Evolutionary conservation across 2,888 invertebrate genomes (phyloP), one percentile per base, ranked within the genome.

Genomic region (Theretra japonica): DNA sequence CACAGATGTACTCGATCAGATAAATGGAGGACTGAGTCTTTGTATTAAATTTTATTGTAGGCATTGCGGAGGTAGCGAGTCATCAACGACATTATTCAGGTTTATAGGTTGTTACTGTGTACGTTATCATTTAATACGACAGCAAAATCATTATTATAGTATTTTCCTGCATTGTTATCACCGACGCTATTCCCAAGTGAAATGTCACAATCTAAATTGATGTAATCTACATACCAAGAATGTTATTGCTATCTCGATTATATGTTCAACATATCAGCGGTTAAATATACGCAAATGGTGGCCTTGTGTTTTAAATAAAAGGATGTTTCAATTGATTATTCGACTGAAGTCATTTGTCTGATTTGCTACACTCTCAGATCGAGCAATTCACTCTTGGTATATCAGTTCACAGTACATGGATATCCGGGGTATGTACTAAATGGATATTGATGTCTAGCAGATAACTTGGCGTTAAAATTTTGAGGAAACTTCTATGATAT

Each of bases 121-220:
- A 21, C 21, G 48, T 48, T 65, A 65, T 65, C 48, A 65, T 8
- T n/a, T 62, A 21, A 65, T 65, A 23, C 23, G 17, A 23, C 48
- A 48, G n/a, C 19, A 60, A n/a, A 33, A 17, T 48, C 15, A 30
- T 65, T 23, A 48, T 48, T 48, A 41, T 48, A 65, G 23, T 41
- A 60, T 41, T 41, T 65, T 41, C 65, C n/a, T 23, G 48, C 65
- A 65, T 23, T 15, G 6, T 65, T 65, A 65, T 65, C 65, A 41
- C 15, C 15, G 23, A 41, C 53, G n/a, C 23, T 23, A 23, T 30
- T 30, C 15, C 41, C 7, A 6, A 65, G 48, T 48, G 23, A 65
- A 65, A 41, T 21, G 23, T 65, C 23, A 65, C 65, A 65, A 48
- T 48, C 41, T 48, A 48, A 65, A 65, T 65, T 48, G 65, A 48